Conservation (phyloP, 2,888 invertebrate genomes). For the Melinopterus prodromus region DNA sequence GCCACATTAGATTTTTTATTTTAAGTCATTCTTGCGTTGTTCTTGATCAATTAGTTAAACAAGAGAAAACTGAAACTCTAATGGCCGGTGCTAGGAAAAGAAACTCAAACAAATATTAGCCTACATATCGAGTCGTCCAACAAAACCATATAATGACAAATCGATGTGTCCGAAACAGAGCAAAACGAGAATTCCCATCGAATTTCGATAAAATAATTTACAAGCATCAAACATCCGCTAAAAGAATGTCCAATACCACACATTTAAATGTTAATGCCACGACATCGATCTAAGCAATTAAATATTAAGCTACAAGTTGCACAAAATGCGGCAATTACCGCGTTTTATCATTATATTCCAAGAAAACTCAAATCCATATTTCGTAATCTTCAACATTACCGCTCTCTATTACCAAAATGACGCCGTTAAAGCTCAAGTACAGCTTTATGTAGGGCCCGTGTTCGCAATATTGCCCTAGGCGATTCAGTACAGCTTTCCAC, state of each 20-base stretch:
- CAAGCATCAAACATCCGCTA: neutral
- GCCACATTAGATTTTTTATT: too few relatives aligned
- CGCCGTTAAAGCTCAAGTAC: neutral
- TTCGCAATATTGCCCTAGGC: neutral
- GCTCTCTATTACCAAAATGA: neutral
- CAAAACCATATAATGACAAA: neutral
- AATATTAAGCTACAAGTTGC: neutral
- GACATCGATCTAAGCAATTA: neutral
- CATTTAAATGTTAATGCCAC: neutral
- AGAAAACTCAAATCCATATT: neutral
- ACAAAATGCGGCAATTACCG: neutral
- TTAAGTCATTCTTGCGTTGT: too few relatives aligned
- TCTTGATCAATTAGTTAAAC: too few relatives aligned
- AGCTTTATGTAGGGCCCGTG: neutral
- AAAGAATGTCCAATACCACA: neutral
- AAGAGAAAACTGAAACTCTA: too few relatives aligned
- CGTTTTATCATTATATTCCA: neutral
- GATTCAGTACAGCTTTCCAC: neutral
- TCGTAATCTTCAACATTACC: neutral
- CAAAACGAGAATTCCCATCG: neutral
- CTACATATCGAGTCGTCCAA: neutral
- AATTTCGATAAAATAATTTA: neutral
- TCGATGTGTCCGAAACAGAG: neutral
- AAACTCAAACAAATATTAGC: neutral
- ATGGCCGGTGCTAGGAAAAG: neutral